Conservation (phyloP, 2,888 invertebrate genomes). For the Conchocele bisecta region DNA sequence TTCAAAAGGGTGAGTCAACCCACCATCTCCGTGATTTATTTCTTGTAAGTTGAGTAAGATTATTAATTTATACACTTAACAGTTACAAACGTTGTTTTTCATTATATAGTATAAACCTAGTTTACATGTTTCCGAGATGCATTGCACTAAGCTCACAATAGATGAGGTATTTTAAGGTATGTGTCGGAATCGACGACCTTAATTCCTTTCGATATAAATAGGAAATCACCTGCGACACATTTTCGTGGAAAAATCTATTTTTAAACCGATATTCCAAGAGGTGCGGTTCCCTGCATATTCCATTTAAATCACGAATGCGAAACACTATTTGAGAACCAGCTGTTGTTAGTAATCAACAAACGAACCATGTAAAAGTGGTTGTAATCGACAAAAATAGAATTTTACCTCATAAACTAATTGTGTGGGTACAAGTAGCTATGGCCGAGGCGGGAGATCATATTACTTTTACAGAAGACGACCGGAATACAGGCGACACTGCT, state of each 20-base stretch:
- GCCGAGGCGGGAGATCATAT: constrained; percentile 60
- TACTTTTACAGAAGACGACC: neutral
- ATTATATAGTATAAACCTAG: neutral
- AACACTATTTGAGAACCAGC: too few relatives aligned
- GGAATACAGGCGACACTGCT: neutral
- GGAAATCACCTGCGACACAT: constrained; percentile 2
- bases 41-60: too few relatives aligned
- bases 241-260: constrained; percentile 49
- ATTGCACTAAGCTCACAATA: too few relatives aligned
- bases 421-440: neutral
- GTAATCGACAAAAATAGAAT: constrained; percentile 47
- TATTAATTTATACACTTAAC: too few relatives aligned
- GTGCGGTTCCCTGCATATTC: neutral
- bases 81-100: neutral
- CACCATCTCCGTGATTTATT: too few relatives aligned
- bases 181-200: too few relatives aligned
- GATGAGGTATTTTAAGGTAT: too few relatives aligned
- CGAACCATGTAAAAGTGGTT: constrained; percentile 12
- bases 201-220: neutral
- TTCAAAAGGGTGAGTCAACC: too few relatives aligned
- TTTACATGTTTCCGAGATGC: too few relatives aligned
- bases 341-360: constrained; percentile 11
- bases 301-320: neutral
- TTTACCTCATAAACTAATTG: neutral
- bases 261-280: constrained; percentile 14